phyloP scores from a whole-genome alignment of 37 sponge, comb jelly and placozoan genomes.

The Haliclona indistincta region DNA sequence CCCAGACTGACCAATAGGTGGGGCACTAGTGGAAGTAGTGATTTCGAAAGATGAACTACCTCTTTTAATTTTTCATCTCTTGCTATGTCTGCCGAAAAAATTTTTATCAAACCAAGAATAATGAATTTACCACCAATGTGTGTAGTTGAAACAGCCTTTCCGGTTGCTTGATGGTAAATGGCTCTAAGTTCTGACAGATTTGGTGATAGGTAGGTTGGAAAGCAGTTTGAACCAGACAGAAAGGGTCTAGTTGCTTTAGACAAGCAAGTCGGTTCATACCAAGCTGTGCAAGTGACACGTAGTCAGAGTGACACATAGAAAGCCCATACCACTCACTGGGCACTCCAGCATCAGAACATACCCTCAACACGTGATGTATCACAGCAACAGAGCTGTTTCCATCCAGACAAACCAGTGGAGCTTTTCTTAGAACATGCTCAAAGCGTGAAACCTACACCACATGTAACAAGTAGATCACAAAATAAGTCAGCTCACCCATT shows the following conservation, averaged over 20 bases:
- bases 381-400: constrained; percentile 57
- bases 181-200: constrained; percentile 69
- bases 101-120: background rate
- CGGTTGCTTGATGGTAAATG: constrained; percentile 48
- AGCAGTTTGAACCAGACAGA: background rate
- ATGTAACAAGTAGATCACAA: constrained; percentile 2
- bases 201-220: constrained; percentile 56
- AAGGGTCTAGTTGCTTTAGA: constrained; percentile 56
- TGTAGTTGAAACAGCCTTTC: background rate
- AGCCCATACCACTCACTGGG: constrained; percentile 37
- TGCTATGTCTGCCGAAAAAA: background rate
- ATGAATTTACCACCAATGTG: background rate
- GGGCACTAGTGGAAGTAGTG: constrained; percentile 46
- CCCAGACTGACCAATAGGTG: constrained; percentile 79
- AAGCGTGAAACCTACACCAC: constrained; percentile 12
- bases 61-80: constrained; percentile 1
- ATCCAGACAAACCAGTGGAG: constrained; percentile 70
- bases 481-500: constrained; percentile 32
- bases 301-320: background rate
- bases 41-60: constrained; percentile 3
- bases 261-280: constrained; percentile 85
- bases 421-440: constrained; percentile 16
- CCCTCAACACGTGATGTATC: constrained; percentile 26
- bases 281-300: constrained; percentile 32
- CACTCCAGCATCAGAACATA: constrained; percentile 20